These are phyloP conservation scores for Podocnemis expansa DNA, from an alignment of 2,113 vertebrate genomes.

Conservation along the genomic window DNA sequence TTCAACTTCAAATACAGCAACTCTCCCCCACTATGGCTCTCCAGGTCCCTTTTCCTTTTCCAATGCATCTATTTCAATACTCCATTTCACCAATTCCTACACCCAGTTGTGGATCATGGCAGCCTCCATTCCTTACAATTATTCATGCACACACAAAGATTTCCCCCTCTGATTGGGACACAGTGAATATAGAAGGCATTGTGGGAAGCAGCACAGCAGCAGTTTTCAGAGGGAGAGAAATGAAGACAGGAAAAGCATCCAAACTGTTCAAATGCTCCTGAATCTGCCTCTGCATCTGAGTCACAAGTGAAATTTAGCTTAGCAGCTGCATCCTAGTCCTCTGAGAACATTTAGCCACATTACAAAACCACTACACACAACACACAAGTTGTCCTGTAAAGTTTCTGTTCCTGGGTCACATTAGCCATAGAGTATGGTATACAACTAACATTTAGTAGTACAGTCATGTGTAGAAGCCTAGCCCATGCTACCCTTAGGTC, in stretches of 20 bases:
- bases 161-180: neutral
- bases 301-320: neutral
- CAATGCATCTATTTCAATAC: fast-evolving
- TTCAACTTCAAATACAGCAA: neutral
- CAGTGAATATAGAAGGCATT: neutral
- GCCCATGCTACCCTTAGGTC: neutral
- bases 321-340: neutral
- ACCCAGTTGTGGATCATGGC: neutral
- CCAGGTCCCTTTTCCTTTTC: neutral
- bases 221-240: neutral
- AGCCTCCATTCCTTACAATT: neutral
- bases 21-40: neutral
- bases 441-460: neutral
- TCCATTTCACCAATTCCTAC: neutral
- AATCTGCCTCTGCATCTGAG: neutral
- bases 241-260: neutral
- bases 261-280: fast-evolving
- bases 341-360: neutral
- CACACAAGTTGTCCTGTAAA: neutral
- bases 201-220: neutral
- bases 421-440: neutral
- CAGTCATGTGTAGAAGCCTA: neutral
- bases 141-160: neutral
- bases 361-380: neutral
- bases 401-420: neutral